phyloP scores from a whole-genome alignment of 2,888 invertebrate species.

The Eupithecia insigniata region DNA sequence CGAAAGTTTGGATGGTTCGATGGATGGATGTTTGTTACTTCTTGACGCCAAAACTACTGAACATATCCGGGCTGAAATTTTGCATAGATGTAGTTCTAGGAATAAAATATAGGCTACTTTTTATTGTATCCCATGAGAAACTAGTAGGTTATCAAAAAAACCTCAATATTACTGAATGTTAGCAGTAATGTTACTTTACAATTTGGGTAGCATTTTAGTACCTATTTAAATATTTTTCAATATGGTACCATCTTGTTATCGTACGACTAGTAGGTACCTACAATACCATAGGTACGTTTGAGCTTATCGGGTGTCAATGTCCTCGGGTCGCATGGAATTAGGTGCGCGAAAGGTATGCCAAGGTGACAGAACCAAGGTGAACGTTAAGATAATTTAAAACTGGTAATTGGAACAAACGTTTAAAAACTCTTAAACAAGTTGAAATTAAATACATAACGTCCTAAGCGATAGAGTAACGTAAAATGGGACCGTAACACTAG shows the following conservation, averaged over 20 bases:
- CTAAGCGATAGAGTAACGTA: not conserved
- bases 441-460: slow-evolving; percentile 4
- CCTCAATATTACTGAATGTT: too few relatives aligned
- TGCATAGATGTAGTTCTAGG: not conserved
- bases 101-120: not conserved
- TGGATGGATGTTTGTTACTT: not conserved
- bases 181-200: not conserved
- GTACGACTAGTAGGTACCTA: not conserved
- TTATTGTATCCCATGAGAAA: too few relatives aligned
- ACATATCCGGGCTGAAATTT: too few relatives aligned
- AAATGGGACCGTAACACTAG: not conserved
- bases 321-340: slow-evolving; percentile 62
- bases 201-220: not conserved
- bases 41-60: not conserved
- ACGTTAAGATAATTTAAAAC: slow-evolving; percentile 44
- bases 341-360: slow-evolving; percentile 70
- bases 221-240: too few relatives aligned
- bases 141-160: not conserved
- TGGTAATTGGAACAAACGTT: slow-evolving; percentile 40
- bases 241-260: slow-evolving; percentile 28
- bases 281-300: slow-evolving; percentile 43
- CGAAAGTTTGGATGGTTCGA: not conserved
- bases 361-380: slow-evolving; percentile 64
- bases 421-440: slow-evolving; percentile 32
- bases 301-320: slow-evolving; percentile 69